Percentiles rank a stretch among this genome's conserved stretches.
Evolutionary conservation across 2,888 invertebrate genomes (phyloP).

Genomic region (Phortica magna): DNA sequence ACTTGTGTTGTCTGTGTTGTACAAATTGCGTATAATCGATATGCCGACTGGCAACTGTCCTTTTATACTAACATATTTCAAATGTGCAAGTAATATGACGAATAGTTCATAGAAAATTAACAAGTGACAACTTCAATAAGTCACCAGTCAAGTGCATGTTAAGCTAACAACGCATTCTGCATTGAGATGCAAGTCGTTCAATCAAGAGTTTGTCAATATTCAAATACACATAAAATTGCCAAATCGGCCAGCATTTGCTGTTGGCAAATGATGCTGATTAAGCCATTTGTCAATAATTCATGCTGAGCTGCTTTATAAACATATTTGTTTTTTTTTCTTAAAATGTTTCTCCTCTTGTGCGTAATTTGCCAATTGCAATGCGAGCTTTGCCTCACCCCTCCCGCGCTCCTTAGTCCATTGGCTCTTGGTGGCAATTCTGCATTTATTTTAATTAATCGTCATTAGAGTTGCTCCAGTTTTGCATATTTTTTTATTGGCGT

Average conservation of each 20-base stretch:
- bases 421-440: constrained; percentile 42
- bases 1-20: neutral
- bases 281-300: constrained; percentile 38
- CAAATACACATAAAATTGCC: neutral
- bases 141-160: neutral
- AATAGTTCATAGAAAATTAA: neutral
- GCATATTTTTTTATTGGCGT: constrained; percentile 40
- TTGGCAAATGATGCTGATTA: constrained; percentile 39
- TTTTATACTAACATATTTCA: constrained; percentile 55
- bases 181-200: neutral
- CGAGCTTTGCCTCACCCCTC: no score
- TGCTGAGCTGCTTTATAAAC: neutral
- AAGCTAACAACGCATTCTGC: no score
- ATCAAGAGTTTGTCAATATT: neutral
- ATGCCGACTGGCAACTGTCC: constrained; percentile 56
- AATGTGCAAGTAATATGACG: neutral
- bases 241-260: neutral
- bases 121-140: neutral
- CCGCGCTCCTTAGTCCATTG: neutral
- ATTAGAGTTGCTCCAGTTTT: constrained; percentile 57
- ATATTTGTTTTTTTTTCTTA: neutral
- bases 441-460: constrained; percentile 65
- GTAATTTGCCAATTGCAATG: neutral
- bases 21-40: constrained; percentile 61
- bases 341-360: neutral